Base-by-base conservation (phyloP, 2,888 invertebrate species). In the Erebia aethiops region DNA sequence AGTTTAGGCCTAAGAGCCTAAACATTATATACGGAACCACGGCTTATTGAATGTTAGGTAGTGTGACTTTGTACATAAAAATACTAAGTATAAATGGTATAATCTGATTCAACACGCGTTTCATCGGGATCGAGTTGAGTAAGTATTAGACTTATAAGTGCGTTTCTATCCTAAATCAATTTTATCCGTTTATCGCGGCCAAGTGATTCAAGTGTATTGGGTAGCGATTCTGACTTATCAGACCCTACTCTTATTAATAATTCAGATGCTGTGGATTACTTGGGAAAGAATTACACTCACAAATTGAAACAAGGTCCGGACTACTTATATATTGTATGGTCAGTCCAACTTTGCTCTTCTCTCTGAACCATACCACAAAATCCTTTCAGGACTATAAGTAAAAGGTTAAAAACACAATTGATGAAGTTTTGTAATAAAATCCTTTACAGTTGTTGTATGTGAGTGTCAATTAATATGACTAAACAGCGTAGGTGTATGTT, bases 231-330 rank as follows among this genome's bases (percentile, higher is more conserved):
- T 69, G 65, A 71, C 74, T 74, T 72, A 75, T 71, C 68, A 21
- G 70, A 76, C 74, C 76, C 77, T 72, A 74, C 76, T 75, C 74
- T 77, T 77, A 80, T 80, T 78, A 78, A 74, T 66, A 60, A 74
- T 75, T 70, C 68, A 61, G 68, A 73, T 70, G 66, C 46, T 60
- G 21, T 56, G 74, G 70, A 73, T 73, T 73, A 74, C 70, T 68
- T 61, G 51, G 70, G 61, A 62, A 57, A 26, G 60, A 71, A 73
- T 71, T 73, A 71, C 69, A 73, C 69, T 73, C 43, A 71, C 73
- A 74, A 71, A 74, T 75, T 71, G 74, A 65, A 66, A 61, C 49
- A 58, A 49, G 66, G 56, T 8, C 43, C 16, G 18, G 66, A 46
- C 41, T 66, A 56, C 52, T 52, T 26, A 61, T 61, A 13, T 61